Evolutionary conservation across 2,888 invertebrate species (phyloP).

Genomic region (Timema podura): DNA sequence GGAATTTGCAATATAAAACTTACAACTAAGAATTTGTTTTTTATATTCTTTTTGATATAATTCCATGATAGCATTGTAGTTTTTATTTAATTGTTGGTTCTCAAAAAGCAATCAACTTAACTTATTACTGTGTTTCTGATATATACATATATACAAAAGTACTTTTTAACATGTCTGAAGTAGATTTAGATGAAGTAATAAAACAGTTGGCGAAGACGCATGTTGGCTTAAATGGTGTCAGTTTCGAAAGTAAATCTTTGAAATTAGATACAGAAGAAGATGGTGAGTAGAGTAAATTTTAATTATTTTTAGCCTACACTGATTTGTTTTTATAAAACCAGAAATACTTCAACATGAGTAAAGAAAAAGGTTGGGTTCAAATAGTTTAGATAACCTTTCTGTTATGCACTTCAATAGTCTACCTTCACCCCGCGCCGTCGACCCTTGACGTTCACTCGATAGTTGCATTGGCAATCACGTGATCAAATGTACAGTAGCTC

Average conservation of each 20-base stretch:
- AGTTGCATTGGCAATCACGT: too few relatives aligned
- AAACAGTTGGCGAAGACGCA: background rate
- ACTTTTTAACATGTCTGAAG: background rate
- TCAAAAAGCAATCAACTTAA: background rate
- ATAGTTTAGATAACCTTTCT: too few relatives aligned
- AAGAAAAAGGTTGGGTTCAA: too few relatives aligned
- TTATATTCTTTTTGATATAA: background rate
- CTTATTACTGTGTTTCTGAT: background rate
- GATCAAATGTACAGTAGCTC: too few relatives aligned
- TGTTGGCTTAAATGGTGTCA: constrained; percentile 55
- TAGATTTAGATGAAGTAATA: background rate
- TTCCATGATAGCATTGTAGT: background rate
- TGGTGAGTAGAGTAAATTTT: constrained; percentile 54
- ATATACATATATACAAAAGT: background rate
- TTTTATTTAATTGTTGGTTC: background rate
- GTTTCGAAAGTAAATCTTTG: constrained; percentile 73
- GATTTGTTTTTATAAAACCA: background rate
- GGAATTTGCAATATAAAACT: too few relatives aligned
- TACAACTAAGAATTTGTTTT: background rate
- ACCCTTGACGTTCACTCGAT: too few relatives aligned
- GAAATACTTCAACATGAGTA: too few relatives aligned
- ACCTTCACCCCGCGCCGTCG: too few relatives aligned
- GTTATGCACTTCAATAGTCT: too few relatives aligned
- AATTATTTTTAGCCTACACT: constrained; percentile 18
- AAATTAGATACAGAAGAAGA: constrained; percentile 75